Evolutionary conservation across 2,888 invertebrate species (phyloP).

Genomic region (Eudemis profundana): DNA sequence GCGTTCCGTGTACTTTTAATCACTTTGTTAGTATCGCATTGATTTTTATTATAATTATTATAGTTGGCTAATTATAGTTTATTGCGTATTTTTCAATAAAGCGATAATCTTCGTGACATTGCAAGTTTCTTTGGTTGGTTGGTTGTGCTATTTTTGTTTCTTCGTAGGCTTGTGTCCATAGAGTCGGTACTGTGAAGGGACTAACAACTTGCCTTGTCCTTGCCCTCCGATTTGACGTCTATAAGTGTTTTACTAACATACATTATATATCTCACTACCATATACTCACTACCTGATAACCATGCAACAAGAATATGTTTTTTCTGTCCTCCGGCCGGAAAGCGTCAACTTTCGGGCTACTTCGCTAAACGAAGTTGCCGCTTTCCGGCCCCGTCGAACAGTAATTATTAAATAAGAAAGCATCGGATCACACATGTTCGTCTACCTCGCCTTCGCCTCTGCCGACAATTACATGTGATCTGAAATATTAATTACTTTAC

Average conservation of each 20-base stretch:
- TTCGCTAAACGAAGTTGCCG: no score
- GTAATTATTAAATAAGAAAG: no score
- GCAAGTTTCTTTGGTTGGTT: slow-evolving; percentile 80
- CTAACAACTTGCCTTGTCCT: slow-evolving; percentile 53
- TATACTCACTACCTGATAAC: slow-evolving; percentile 15
- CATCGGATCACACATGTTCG: no score
- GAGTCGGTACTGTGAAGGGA: slow-evolving; percentile 67
- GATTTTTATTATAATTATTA: slow-evolving; percentile 69
- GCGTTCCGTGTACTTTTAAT: slow-evolving; percentile 37
- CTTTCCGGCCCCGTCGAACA: no score
- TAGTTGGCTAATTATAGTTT: slow-evolving; percentile 79
- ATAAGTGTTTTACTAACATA: slow-evolving; percentile 57
- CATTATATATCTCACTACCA: slow-evolving; percentile 22
- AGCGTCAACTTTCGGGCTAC: no score
- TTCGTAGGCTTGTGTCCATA: slow-evolving; percentile 44
- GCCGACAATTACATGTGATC: no score
- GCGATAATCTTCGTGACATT: slow-evolving; percentile 74
- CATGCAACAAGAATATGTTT: background rate
- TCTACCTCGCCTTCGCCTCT: no score
- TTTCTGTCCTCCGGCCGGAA: no score
- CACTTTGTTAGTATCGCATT: slow-evolving; percentile 66
- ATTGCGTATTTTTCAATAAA: slow-evolving; percentile 77
- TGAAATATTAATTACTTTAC: no score
- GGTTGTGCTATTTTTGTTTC: slow-evolving; percentile 77
- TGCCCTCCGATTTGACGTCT: slow-evolving; percentile 45